A percentile compares a stretch with the other conserved stretches of the same genome.
These are phyloP conservation scores for Epistrophe grossulariae DNA, from an alignment of 2,888 invertebrate species.

Conservation along the genomic window DNA sequence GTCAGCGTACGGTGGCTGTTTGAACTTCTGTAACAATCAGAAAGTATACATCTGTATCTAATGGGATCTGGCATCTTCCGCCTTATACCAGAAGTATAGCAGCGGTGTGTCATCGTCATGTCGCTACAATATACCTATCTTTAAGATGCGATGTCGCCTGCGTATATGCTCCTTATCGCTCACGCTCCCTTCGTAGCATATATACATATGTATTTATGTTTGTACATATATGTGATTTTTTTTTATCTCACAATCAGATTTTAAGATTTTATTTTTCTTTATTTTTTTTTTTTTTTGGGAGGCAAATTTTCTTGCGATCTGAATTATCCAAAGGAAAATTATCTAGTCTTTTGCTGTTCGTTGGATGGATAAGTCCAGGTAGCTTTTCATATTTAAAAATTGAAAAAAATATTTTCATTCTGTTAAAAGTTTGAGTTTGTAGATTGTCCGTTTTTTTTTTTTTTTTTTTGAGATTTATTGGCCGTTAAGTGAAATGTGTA, in stretches of 20 bases:
- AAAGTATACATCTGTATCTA: slow-evolving; percentile 33
- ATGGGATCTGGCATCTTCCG: slow-evolving; percentile 52
- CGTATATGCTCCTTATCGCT: slow-evolving; percentile 56
- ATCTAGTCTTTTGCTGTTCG: slow-evolving; percentile 69
- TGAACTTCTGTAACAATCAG: slow-evolving; percentile 59
- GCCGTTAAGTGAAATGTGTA: slow-evolving; percentile 55
- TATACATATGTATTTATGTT: background rate
- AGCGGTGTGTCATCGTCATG: slow-evolving; percentile 29
- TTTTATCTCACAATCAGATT: slow-evolving; percentile 34
- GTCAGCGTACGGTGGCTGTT: slow-evolving; percentile 48
- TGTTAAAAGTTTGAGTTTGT: background rate
- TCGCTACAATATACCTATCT: slow-evolving; percentile 50
- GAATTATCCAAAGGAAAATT: slow-evolving; percentile 45
- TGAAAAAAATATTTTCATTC: background rate
- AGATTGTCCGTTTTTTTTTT: slow-evolving; percentile 42
- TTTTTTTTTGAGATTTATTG: slow-evolving; percentile 49
- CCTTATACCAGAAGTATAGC: background rate
- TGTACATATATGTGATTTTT: slow-evolving; percentile 4
- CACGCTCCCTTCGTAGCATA: slow-evolving; percentile 42
- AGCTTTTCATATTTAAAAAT: slow-evolving; percentile 24
- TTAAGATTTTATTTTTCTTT: slow-evolving; percentile 14
- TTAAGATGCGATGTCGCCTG: slow-evolving; percentile 53
- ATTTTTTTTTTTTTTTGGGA: slow-evolving; percentile 40
- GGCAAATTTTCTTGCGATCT: slow-evolving; percentile 51
- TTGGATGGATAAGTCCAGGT: slow-evolving; percentile 74